Conservation (phyloP, 2,888 invertebrate genomes). For the Stenodera caucasica region DNA sequence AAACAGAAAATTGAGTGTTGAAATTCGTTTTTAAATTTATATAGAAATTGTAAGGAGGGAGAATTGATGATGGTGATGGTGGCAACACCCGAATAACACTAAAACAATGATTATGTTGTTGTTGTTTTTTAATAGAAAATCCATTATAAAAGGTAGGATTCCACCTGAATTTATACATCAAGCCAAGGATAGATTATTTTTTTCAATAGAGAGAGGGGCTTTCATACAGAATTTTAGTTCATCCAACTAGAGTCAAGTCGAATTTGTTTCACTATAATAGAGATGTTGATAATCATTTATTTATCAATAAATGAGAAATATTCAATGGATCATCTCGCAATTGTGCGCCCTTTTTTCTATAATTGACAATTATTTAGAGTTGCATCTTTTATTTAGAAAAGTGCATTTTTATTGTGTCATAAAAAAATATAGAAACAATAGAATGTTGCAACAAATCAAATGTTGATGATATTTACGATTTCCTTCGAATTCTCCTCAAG, state of each 20-base stretch:
- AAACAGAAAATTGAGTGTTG: slow-evolving; percentile 21
- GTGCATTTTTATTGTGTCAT: background rate
- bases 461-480: background rate
- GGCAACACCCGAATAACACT: background rate
- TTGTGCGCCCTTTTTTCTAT: slow-evolving; percentile 17
- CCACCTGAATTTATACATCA: slow-evolving; percentile 46
- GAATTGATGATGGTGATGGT: slow-evolving; percentile 1
- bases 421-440: background rate
- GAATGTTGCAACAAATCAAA: slow-evolving; percentile 5
- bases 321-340: slow-evolving; percentile 27
- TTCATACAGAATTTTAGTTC: too few relatives aligned
- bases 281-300: too few relatives aligned
- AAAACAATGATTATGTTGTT: background rate
- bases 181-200: slow-evolving; percentile 42
- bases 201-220: background rate
- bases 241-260: slow-evolving; percentile 14
- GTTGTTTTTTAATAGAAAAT: slow-evolving; percentile 17
- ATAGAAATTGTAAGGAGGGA: slow-evolving; percentile 3
- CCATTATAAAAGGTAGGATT: slow-evolving; percentile 17
- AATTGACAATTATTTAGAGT: too few relatives aligned
- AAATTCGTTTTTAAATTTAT: slow-evolving; percentile 7
- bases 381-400: too few relatives aligned
- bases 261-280: too few relatives aligned
- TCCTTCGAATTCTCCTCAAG: background rate
- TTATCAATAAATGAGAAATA: too few relatives aligned